These are phyloP conservation scores for Ornithorhynchus anatinus DNA, from an alignment of 2,113 vertebrate species.

Conservation along the genomic window DNA sequence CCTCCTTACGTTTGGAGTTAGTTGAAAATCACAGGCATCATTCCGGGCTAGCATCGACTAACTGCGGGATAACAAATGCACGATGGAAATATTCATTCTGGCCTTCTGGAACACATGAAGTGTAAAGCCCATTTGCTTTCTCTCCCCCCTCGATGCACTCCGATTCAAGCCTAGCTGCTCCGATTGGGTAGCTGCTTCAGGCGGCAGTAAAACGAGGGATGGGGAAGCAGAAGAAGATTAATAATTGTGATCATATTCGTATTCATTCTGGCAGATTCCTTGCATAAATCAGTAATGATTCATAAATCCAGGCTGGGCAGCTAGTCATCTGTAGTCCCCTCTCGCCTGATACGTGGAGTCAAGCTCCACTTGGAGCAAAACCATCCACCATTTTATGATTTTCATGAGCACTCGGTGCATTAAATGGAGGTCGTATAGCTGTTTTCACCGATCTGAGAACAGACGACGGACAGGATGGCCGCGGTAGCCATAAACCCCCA, in stretches of 20 bases:
- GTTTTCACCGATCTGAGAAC: no score
- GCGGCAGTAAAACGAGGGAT: no score
- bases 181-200: no score
- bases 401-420: not conserved
- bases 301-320: not conserved
- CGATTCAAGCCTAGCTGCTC: no score
- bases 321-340: no score
- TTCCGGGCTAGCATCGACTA: not conserved
- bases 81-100: accelerated
- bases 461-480: no score
- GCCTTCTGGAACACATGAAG: no score
- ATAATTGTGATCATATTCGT: no score
- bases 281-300: accelerated
- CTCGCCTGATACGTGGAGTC: no score
- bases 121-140: not conserved
- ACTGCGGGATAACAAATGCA: not conserved
- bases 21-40: not conserved
- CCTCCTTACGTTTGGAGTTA: accelerated
- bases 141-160: accelerated
- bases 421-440: not conserved
- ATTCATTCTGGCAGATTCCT: no score
- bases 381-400: not conserved
- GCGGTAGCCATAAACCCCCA: no score
- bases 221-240: no score
- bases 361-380: not conserved